Evolutionary conservation across 2,888 invertebrate species (phyloP), one percentile per base, ranked within the genome.

Genomic region (Clanis bilineata): DNA sequence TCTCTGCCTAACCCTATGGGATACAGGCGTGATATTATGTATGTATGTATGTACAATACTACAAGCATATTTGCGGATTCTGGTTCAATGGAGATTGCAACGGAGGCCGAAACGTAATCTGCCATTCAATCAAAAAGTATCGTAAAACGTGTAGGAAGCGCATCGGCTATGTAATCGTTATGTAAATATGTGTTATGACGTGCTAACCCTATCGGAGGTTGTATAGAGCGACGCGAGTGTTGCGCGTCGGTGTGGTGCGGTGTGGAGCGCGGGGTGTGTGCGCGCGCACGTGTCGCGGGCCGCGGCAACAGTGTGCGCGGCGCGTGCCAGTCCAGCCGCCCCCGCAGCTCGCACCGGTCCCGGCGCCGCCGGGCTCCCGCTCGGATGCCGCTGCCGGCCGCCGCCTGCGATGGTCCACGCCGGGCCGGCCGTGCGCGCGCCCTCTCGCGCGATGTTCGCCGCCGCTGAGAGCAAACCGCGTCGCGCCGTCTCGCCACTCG

Each of bases 401-500:
- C 90, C 90, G 90, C 87, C 82, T 90, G 92, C 92, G 83, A 92
- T 92, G 92, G 92, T 92, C 90, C 92, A 91, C 83, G 85, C 92
- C 89, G 91, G 92, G 89, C 91, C 89, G 89, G 88, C 90, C 87
- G 88, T 90, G 86, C 90, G 91, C 85, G 90, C 91, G 88, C 88
- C 88, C 83, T 84, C 85, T 78, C 88, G 90, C 87, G 90, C 91
- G 77, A 90, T 90, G 91, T 92, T 92, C 82, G 78, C 89, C 86
- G 89, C 90, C 89, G 85, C 88, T 86, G 90, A 90, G 83, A 80
- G 80, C 71, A 90, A 90, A 80, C 89, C 92, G 82, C 91, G 90
- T 69, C 92, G 90, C 79, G 88, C 90, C 82, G 92, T 93, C 82
- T 93, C 93, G 79, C 93, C 94, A 74, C 92, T 95, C 84, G 96